Conservation (phyloP, 92 coral and sea anemone genomes). For the Porites cylindrica region DNA sequence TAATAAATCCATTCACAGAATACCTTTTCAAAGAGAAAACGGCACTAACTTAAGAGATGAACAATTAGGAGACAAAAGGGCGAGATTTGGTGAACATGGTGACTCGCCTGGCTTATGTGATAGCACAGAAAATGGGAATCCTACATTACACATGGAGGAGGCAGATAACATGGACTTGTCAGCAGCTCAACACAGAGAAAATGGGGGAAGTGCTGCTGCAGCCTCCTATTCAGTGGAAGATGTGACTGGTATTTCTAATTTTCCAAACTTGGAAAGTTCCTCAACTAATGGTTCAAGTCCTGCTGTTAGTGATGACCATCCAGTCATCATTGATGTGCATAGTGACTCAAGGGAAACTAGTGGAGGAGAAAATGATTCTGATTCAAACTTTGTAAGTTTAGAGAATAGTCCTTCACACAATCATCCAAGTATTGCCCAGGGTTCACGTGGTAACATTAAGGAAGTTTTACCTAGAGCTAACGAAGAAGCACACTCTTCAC, state of each 20-base stretch:
- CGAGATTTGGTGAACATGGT: slow-evolving; percentile 4
- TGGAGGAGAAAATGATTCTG: slow-evolving; percentile 52
- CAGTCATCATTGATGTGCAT: slow-evolving; percentile 27
- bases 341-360: slow-evolving; percentile 54
- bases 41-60: neutral
- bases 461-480: neutral
- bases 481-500: slow-evolving; percentile 5
- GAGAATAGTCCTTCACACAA: slow-evolving; percentile 33
- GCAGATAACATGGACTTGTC: slow-evolving; percentile 17
- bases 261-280: slow-evolving; percentile 28
- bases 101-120: slow-evolving; percentile 56
- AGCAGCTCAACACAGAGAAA: slow-evolving; percentile 8
- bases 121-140: slow-evolving; percentile 45
- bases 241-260: slow-evolving; percentile 19
- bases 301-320: slow-evolving; percentile 50
- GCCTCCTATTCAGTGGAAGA: slow-evolving; percentile 37
- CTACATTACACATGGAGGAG: slow-evolving; percentile 1
- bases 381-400: slow-evolving; percentile 24
- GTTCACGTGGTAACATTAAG: slow-evolving; percentile 6
- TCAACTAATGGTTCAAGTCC: slow-evolving; percentile 61
- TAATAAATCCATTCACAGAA: slow-evolving; percentile 20
- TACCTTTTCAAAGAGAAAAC: neutral
- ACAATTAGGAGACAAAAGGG: neutral
- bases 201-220: slow-evolving; percentile 11
- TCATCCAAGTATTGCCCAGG: neutral